Evolutionary conservation across 2,113 vertebrate species (phyloP).

Genomic region (Zapornia atra): DNA sequence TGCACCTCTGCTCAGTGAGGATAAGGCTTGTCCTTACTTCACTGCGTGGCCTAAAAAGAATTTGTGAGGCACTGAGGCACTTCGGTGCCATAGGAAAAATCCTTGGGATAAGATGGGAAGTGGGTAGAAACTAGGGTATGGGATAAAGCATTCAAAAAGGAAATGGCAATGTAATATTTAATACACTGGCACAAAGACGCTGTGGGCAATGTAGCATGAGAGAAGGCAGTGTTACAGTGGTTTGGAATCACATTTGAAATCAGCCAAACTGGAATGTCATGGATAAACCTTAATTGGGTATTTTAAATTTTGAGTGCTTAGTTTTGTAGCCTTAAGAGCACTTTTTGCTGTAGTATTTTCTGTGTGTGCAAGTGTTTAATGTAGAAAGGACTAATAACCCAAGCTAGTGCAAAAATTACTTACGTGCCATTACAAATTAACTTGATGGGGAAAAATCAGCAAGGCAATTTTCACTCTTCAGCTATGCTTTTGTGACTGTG

Average conservation of each 20-base stretch:
- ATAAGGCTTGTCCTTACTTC: not conserved
- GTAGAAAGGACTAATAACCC: not conserved
- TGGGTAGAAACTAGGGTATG: not conserved
- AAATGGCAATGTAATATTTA: not conserved
- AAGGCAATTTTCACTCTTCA: not conserved
- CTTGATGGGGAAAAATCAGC: not conserved
- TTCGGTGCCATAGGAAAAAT: not conserved
- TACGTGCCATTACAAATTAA: not conserved
- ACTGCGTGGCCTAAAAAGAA: not conserved
- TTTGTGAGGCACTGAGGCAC: not conserved
- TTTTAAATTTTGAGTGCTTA: not conserved
- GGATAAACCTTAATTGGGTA: not conserved
- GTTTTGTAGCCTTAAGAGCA: not conserved
- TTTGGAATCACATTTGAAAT: not conserved
- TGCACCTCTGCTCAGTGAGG: not conserved
- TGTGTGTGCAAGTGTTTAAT: not conserved
- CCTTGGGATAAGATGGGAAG: not conserved
- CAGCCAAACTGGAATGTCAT: not conserved
- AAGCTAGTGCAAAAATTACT: not conserved
- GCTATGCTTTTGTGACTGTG: not conserved
- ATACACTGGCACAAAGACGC: not conserved
- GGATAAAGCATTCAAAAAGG: not conserved
- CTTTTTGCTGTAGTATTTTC: not conserved
- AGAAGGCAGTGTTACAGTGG: not conserved
- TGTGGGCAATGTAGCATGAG: not conserved